Evolutionary conservation across 2,888 invertebrate genomes (phyloP).

Genomic region (Archips xylosteana): DNA sequence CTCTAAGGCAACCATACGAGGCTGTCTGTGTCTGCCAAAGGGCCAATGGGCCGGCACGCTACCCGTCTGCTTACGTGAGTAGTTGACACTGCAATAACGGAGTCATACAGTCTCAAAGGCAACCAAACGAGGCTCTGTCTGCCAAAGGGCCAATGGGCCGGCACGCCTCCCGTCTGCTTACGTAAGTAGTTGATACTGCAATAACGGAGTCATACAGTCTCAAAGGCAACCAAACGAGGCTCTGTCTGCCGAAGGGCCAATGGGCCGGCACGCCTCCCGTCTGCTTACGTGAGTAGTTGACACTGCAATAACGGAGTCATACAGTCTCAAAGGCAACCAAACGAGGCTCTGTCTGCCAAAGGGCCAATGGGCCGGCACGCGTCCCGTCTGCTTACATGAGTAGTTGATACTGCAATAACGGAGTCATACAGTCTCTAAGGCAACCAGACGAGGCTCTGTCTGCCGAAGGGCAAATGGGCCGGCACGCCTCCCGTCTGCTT

Average conservation of each 20-base stretch:
- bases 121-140: no score
- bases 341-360: no score
- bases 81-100: no score
- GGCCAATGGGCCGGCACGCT: constrained; percentile 94
- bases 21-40: constrained; percentile 89
- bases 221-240: constrained; percentile 91
- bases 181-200: no score
- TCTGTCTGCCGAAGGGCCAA: constrained; percentile 90
- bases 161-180: no score
- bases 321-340: no score
- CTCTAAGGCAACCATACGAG: constrained; percentile 93
- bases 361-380: no score
- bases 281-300: constrained; percentile 89
- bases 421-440: constrained; percentile 88
- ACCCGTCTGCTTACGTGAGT: constrained; percentile 93
- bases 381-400: no score
- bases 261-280: constrained; percentile 93
- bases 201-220: constrained; percentile 81
- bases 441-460: constrained; percentile 91
- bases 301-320: no score
- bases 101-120: no score
- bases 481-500: constrained; percentile 92
- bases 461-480: constrained; percentile 92
- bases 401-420: no score
- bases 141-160: no score